Evolutionary conservation across 1,140 invertebrate species (phyloP).

Genomic region (Drosophila tani): DNA sequence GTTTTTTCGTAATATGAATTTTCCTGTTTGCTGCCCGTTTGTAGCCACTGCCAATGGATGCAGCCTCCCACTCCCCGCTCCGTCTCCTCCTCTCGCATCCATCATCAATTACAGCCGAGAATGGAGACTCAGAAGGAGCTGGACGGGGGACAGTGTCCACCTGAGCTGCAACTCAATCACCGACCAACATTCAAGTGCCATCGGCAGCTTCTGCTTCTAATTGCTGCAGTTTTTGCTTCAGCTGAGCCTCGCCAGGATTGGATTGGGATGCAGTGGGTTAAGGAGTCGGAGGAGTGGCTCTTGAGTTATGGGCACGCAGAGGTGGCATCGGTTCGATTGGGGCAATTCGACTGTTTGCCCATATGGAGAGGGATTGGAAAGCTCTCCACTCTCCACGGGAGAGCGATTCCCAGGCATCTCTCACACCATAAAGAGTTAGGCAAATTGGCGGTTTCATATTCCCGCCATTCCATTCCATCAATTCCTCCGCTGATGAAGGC

Average conservation of each 20-base stretch:
- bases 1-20: conserved; percentile 82
- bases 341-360: conserved; percentile 28
- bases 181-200: conserved; percentile 58
- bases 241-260: conserved; percentile 33
- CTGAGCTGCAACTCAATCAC: conserved; percentile 80
- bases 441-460: conserved; percentile 65
- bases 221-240: conserved; percentile 64
- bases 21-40: conserved; percentile 75
- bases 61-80: too few relatives aligned
- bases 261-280: conserved; percentile 6
- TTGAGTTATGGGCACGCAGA: conserved; percentile 55
- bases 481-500: conserved; percentile 30
- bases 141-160: conserved; percentile 31
- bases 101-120: conserved; percentile 67
- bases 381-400: conserved; percentile 14
- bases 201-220: conserved; percentile 71
- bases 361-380: conserved; percentile 53
- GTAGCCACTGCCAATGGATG: conserved; percentile 27
- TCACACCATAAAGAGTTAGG: conserved; percentile 24
- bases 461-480: conserved; percentile 25
- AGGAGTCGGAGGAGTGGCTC: not conserved
- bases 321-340: conserved; percentile 45
- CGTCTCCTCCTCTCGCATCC: conserved; percentile 5
- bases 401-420: conserved; percentile 13
- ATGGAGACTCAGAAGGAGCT: conserved; percentile 7